Evolutionary conservation across 2,888 invertebrate species (phyloP), one percentile per base, ranked within the genome.

Genomic region (Brachypalpus laphriformis): DNA sequence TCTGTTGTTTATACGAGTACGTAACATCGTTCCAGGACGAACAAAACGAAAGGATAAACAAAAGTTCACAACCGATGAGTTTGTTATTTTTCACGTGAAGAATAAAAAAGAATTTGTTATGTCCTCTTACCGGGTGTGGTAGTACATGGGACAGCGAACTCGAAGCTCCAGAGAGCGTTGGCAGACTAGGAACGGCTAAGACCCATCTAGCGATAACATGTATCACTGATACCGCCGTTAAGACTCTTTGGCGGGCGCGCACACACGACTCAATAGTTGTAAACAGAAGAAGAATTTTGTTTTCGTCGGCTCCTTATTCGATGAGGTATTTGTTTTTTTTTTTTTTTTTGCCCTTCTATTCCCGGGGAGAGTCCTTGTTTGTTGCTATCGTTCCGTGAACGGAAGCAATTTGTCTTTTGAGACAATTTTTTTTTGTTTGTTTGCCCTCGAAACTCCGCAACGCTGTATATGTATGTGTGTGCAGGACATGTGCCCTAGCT

Each of bases 371-470:
- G 61, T 57, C 74, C 49, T 47, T 68, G 72, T 68, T 80, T 74
- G 65, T 63, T 80, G 74, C 31, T 56, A 61, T 68, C 74, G 80
- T 80, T 80, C 63, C 83, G 83, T 83, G 83, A 80, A 80, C 83
- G 83, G 83, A 83, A 83, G 63, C 83, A 80, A 83, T 83, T 83
- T 83, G 83, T 83, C 74, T 83, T 83, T 42, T 78, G 22, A 31
- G 54, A 25, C 54, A 80, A 74, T 74, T 63, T 72, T 72, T 63
- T 63, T 47, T 37, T 66, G 45, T 66, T 54, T 77, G 70, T 59
- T 76, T 75, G 9, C 28, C 45, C 37, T 28, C 31, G 11, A 56
- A 61, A 34, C 72, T 31, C 20, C 31, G 45, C 34, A 2, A 34
- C 72, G 42, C 20, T 40, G 45, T 42, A 2, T 34, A 16, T 56